Base-by-base conservation (phyloP, 2,113 vertebrate genomes). In the Lota lota region DNA sequence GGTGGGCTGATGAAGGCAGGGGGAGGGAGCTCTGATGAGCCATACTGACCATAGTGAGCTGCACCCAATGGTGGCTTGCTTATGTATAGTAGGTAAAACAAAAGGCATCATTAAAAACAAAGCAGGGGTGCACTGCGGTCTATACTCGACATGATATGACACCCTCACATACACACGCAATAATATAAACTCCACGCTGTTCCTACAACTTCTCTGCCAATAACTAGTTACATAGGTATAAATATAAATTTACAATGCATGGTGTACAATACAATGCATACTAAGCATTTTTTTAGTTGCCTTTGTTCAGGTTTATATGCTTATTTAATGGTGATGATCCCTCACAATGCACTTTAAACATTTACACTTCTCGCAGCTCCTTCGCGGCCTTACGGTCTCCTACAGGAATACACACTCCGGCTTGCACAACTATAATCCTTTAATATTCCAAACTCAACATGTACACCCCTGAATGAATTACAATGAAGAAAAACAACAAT, bases 21-120 rank as follows among this genome's bases (percentile, higher is more conserved):
- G 56, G 72, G 60, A 21, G 59, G 65, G 63, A 71, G 76, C 76
- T 73, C 82, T 51, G 47, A 18, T 17, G 47, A 21, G 47, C 63
- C 22, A 51, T 78, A 83, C 78, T 72, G 82, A 72, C 78, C 64
- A 57, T 77, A 68, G 76, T 68, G 76, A 70, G 21, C n/a, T 21
- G n/a, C 57, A n/a, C 57, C 11, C 21, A 12, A 18, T 6, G 40
- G 10, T 12, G 2, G 40, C 40, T 12, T 47, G 40, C 40, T 47
- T 12, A 47, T 47, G 72, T 15, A 28, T 10, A 24, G 56, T 22
- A n/a, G 58, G 58, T 60, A 20, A 4, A 18, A 56, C n/a, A 14
- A 18, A 56, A 56, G 53, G 5, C 53, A 53, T 53, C 5, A 3
- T 15, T 53, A 53, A 53, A 53, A 53, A 53, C 51, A 53, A 53